Base-by-base conservation (phyloP, 2,888 invertebrate species). In the Chydorus sphaericus region DNA sequence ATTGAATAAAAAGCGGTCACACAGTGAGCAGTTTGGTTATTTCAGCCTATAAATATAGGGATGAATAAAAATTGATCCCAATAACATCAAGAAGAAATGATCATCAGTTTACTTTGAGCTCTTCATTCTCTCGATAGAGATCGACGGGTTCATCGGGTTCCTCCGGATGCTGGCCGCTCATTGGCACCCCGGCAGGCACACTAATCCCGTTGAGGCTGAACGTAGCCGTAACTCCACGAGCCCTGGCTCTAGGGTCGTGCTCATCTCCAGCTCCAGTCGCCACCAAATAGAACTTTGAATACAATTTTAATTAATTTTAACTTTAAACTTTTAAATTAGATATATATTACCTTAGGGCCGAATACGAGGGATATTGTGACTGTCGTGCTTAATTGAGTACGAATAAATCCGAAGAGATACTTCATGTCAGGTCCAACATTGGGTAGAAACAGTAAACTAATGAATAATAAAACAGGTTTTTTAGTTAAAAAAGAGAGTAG, bases 321-420 rank as follows among this genome's bases (percentile, higher is more conserved):
- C 20, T n/a, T 38, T 37, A 50, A 14, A 52, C 33, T 28, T 30
- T 53, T 36, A 30, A 51, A 30, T 37, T 4, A 31, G 18, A 37
- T 48, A 4, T 64, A 63, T 29, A 63, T 67, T 73, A 86, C 88
- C 77, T 90, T 90, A 56, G 87, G 87, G 51, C 85, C 83, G 68
- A 90, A 89, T 11, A 90, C 85, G 54, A 89, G 75, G 49, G 80
- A 77, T 56, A 89, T 81, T 0, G 89, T 89, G 44, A 89, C 87
- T 5, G 90, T 85, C 4, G 93, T 93, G 30, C 91, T 92, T 49
- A 93, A 72, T 68, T 93, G 92, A 1, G 91, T 91, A 65, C 93
- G 80, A 61, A 92, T 79, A 69, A 93, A 93, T 48, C 91, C 89
- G 60, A 93, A 78, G 50, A 92, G 75, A 67, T 92, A 93, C 69